A percentile compares a stretch with the other conserved stretches of the same genome.
phyloP scores from a whole-genome alignment of 2,888 invertebrate species.

The Heteromyza rotundicornis region DNA sequence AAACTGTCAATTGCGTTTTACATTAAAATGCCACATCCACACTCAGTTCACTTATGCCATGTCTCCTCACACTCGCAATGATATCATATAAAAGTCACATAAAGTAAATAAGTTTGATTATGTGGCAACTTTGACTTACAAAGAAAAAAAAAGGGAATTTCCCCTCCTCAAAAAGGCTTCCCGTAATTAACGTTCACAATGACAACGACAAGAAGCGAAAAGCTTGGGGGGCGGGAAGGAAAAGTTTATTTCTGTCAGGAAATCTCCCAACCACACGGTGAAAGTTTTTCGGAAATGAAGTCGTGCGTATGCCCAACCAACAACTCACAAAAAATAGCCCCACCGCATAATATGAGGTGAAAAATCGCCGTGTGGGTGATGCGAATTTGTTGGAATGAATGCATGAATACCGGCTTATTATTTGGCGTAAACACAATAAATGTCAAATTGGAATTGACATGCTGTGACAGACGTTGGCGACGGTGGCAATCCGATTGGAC shows the following conservation, averaged over 20 bases:
- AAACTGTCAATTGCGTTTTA: neutral
- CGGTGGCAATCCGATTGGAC: too few relatives aligned
- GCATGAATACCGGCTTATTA: constrained; percentile 6
- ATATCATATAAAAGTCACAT: constrained; percentile 46
- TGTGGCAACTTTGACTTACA: constrained; percentile 19
- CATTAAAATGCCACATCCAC: too few relatives aligned
- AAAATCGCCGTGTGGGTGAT: neutral
- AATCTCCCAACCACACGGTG: neutral
- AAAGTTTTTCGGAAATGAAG: neutral
- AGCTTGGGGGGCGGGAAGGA: too few relatives aligned
- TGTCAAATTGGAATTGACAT: constrained; percentile 15
- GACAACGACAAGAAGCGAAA: too few relatives aligned
- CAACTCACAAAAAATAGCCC: neutral
- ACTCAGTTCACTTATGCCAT: neutral
- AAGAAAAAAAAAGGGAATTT: neutral
- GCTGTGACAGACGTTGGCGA: constrained; percentile 11
- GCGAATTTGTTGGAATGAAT: too few relatives aligned
- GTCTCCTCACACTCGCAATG: too few relatives aligned
- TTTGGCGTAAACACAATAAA: constrained; percentile 5
- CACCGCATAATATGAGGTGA: constrained; percentile 2
- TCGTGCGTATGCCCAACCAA: neutral
- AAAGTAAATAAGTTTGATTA: constrained; percentile 47
- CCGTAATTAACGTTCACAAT: constrained; percentile 13
- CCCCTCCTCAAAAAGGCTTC: neutral
- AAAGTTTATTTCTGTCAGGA: neutral